Conservation (phyloP, 2,113 vertebrate genomes). For the Herpetotheres cachinnans region DNA sequence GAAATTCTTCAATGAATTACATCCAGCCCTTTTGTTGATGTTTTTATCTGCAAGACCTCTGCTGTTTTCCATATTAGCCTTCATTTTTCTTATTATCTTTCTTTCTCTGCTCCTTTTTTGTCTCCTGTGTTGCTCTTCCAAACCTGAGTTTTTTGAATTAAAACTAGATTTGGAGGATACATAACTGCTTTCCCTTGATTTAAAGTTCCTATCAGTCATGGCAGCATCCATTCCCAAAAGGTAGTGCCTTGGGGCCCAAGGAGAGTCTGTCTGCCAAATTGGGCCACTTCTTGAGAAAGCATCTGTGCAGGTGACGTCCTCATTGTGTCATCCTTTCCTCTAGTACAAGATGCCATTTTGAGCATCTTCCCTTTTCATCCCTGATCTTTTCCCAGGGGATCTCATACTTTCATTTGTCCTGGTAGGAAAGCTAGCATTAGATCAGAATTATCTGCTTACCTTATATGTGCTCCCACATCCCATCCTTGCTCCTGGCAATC, state of each 20-base stretch:
- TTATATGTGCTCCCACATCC: background rate
- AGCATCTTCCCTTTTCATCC: background rate
- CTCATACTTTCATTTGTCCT: background rate
- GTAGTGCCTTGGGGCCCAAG: rapidly evolving
- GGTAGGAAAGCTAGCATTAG: background rate
- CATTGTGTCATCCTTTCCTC: background rate
- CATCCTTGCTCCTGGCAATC: background rate
- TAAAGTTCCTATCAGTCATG: background rate
- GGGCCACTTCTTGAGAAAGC: background rate
- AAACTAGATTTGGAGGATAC: background rate
- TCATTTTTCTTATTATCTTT: background rate
- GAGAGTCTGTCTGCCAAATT: background rate
- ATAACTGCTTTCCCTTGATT: background rate
- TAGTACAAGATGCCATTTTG: background rate
- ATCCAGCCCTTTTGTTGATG: background rate
- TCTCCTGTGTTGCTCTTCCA: background rate
- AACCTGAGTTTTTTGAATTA: background rate
- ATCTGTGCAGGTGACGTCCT: background rate
- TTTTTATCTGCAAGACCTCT: background rate
- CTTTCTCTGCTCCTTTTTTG: background rate
- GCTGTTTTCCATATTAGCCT: background rate
- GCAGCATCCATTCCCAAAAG: background rate
- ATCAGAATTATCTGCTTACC: background rate
- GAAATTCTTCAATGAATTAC: background rate
- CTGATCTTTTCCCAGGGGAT: background rate